These are phyloP conservation scores for Trimorus sp. DNA, from an alignment of 2,888 invertebrate species.

Conservation along the genomic window DNA sequence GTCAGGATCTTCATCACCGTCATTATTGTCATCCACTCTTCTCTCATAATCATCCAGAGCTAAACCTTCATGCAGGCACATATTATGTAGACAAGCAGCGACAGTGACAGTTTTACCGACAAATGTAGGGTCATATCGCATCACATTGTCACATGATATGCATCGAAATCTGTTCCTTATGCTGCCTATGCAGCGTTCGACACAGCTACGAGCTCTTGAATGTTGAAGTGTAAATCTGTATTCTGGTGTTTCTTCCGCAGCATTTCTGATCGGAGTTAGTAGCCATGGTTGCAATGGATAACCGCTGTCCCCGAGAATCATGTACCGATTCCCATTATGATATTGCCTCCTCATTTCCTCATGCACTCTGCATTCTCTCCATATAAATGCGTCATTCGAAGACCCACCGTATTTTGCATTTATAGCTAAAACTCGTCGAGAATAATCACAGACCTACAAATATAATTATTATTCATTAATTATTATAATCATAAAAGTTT, in stretches of 20 bases:
- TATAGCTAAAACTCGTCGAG: neutral
- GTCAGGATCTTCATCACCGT: too few relatives aligned
- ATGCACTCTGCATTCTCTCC: neutral
- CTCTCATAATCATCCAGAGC: neutral
- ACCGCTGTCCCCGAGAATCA: conserved; percentile 9
- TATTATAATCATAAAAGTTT: too few relatives aligned
- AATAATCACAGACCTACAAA: neutral
- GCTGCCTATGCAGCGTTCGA: neutral
- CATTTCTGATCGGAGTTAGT: neutral
- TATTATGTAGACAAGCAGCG: neutral
- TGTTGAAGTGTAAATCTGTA: neutral
- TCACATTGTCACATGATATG: conserved; percentile 1
- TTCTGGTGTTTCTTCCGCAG: conserved; percentile 1
- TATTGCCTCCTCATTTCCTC: neutral
- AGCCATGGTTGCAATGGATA: conserved; percentile 3
- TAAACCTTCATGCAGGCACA: neutral
- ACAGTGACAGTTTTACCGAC: neutral
- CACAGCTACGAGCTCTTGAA: neutral
- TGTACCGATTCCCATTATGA: conserved; percentile 1
- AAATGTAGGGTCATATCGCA: neutral
- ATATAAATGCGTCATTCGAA: conserved; percentile 1
- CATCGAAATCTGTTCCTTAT: neutral
- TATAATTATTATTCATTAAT: too few relatives aligned
- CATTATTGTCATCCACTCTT: too few relatives aligned
- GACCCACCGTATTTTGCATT: neutral